Percentiles rank a stretch among this genome's conserved stretches.
Evolutionary conservation across 2,113 vertebrate genomes (phyloP).

Genomic region (Amblyornis subalaris): DNA sequence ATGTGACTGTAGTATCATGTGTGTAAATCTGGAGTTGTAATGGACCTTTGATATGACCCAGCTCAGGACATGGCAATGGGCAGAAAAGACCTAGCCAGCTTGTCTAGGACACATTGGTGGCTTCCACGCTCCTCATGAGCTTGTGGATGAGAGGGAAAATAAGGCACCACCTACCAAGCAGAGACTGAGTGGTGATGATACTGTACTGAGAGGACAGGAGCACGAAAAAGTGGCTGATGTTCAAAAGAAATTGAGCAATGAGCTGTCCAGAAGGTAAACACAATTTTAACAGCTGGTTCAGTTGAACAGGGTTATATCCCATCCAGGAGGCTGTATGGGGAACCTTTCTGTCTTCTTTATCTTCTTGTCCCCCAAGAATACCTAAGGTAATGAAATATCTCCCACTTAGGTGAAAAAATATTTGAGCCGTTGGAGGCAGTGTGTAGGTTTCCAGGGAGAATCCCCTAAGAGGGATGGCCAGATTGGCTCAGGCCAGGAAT

Average conservation of each 20-base stretch:
- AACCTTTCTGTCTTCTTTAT: background rate
- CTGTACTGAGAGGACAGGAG: background rate
- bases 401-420: background rate
- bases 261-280: background rate
- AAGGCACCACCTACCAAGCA: background rate
- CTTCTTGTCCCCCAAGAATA: background rate
- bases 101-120: background rate
- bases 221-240: background rate
- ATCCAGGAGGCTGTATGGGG: background rate
- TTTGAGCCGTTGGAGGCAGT: background rate
- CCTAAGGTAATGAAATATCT: background rate
- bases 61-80: background rate
- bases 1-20: background rate
- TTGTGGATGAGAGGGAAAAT: background rate
- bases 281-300: background rate
- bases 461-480: background rate
- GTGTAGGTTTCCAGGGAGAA: background rate
- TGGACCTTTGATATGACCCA: background rate
- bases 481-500: background rate
- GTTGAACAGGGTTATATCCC: background rate
- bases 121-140: accelerated
- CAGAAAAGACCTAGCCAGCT: background rate
- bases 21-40: background rate
- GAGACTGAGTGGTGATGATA: background rate
- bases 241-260: background rate